Conservation (phyloP, 1,140 invertebrate genomes). For the Scaptomyza montana region DNA sequence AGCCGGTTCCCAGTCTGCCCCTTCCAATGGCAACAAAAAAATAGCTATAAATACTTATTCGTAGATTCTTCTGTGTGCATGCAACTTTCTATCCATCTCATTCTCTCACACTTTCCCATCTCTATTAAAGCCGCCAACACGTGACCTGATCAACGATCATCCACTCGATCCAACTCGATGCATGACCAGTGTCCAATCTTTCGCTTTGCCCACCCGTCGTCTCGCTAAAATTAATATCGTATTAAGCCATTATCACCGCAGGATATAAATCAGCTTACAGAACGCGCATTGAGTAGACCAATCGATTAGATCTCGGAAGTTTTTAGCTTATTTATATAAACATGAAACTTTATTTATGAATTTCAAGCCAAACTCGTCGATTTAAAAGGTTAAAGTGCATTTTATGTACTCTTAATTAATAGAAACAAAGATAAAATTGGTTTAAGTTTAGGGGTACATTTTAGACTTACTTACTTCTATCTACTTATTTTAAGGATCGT, state of each 20-base stretch:
- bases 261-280: neutral
- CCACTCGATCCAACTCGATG: neutral
- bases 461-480: too few relatives aligned
- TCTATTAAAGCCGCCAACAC: slow-evolving; percentile 8
- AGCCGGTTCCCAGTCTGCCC: neutral
- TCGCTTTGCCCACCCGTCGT: slow-evolving; percentile 6
- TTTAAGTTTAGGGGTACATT: too few relatives aligned
- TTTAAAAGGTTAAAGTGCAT: too few relatives aligned
- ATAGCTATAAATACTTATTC: slow-evolving; percentile 63
- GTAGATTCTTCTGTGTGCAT: slow-evolving; percentile 6
- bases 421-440: too few relatives aligned
- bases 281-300: neutral
- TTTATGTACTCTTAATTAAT: too few relatives aligned
- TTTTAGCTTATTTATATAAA: too few relatives aligned
- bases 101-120: neutral
- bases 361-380: too few relatives aligned
- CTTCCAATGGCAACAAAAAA: slow-evolving; percentile 35
- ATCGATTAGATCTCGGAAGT: neutral
- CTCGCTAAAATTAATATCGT: slow-evolving; percentile 28
- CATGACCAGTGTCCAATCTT: neutral
- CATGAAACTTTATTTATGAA: too few relatives aligned
- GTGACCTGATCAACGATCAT: slow-evolving; percentile 5
- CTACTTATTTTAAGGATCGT: too few relatives aligned
- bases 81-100: neutral
- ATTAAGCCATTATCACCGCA: slow-evolving; percentile 68